Percentiles rank a stretch among this genome's conserved stretches.
phyloP scores from a whole-genome alignment of 2,888 invertebrate genomes.

The Eupithecia centaureata region DNA sequence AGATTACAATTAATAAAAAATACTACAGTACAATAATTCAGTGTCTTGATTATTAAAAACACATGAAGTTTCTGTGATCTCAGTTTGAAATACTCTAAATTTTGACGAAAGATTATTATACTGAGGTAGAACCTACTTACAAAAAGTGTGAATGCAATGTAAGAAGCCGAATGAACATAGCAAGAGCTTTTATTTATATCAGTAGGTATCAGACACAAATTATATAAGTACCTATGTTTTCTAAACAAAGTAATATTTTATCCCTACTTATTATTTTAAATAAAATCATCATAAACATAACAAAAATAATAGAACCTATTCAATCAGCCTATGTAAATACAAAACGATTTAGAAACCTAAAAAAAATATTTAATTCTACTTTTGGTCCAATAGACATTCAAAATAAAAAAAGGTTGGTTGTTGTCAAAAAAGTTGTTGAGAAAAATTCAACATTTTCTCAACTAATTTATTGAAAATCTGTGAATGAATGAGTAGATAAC shows the following conservation, averaged over 20 bases:
- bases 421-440: too few relatives aligned
- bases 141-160: background rate
- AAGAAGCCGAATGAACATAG: background rate
- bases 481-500: too few relatives aligned
- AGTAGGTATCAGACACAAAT: background rate
- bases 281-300: slow-evolving; percentile 29
- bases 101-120: too few relatives aligned
- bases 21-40: slow-evolving; percentile 3
- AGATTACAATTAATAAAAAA: slow-evolving; percentile 38
- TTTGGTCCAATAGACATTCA: too few relatives aligned
- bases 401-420: too few relatives aligned
- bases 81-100: too few relatives aligned
- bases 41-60: slow-evolving; percentile 4
- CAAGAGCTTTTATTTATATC: background rate
- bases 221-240: background rate
- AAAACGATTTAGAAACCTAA: too few relatives aligned
- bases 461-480: too few relatives aligned
- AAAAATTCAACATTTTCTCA: too few relatives aligned
- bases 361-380: too few relatives aligned
- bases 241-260: background rate
- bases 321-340: too few relatives aligned
- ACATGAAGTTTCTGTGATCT: too few relatives aligned
- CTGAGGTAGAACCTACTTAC: background rate
- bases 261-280: slow-evolving; percentile 5
- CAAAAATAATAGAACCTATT: slow-evolving; percentile 12